Evolutionary conservation across 1,140 invertebrate species (phyloP).

Genomic region (Oncopodura yosiiana): DNA sequence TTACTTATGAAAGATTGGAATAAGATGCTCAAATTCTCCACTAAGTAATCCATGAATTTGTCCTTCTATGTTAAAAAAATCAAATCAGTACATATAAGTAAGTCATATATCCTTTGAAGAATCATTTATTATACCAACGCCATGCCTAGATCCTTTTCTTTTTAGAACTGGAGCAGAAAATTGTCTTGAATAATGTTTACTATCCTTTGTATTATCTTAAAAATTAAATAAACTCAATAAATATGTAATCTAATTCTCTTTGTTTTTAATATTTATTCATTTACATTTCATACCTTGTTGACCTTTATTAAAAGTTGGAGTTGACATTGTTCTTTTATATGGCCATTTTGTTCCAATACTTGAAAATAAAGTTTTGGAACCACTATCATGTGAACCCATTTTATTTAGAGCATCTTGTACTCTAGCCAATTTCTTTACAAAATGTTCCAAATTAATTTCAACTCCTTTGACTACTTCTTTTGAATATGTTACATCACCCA

Average conservation of each 20-base stretch:
- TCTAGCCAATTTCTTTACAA: conserved; percentile 75
- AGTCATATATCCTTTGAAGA: not conserved
- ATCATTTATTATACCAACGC: conserved; percentile 67
- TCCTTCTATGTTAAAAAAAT: conserved; percentile 52
- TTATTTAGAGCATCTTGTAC: conserved; percentile 74
- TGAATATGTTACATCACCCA: conserved; percentile 63
- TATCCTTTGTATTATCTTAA: too few species aligned
- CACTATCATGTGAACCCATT: conserved; percentile 45
- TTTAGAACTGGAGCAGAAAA: conserved; percentile 80
- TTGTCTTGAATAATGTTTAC: conserved; percentile 79
- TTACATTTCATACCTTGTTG: not conserved
- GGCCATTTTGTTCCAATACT: conserved; percentile 89
- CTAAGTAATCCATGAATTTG: conserved; percentile 57
- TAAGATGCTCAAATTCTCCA: conserved; percentile 57
- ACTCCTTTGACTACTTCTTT: conserved; percentile 86
- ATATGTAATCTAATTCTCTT: not conserved
- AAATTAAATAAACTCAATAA: too few species aligned
- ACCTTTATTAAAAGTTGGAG: conserved; percentile 59
- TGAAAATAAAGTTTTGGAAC: conserved; percentile 72
- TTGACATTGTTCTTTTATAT: conserved; percentile 86
- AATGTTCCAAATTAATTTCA: conserved; percentile 77
- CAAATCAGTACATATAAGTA: not conserved
- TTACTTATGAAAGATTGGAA: too few species aligned
- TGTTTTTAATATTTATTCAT: conserved; percentile 7
- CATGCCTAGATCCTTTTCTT: conserved; percentile 81